Base-by-base conservation (phyloP, 2,888 invertebrate species). In the Rhabditoides inermis region DNA sequence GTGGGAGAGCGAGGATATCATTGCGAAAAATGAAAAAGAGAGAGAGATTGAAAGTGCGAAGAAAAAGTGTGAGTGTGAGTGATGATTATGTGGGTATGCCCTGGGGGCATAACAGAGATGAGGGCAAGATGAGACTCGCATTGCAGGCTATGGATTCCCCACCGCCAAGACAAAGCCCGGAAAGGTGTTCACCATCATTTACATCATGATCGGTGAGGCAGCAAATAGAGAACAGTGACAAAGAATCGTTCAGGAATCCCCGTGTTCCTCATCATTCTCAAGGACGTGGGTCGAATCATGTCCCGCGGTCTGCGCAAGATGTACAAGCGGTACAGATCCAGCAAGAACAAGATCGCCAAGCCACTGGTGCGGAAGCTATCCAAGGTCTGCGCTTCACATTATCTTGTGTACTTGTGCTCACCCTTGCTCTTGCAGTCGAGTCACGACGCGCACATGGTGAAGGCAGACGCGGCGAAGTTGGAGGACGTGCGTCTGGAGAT, bases 131-230 rank as follows among this genome's bases (percentile, higher is more conserved):
- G n/a, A n/a, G 15, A 32, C 15, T 32, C 10, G 15, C 10, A 15
- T 32, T 67, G 51, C 42, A 73, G 72, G 73, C 6, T 74, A 74
- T 53, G 74, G 74, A 2, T 62, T 66, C 41, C 73, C 73, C 7
- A 68, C 63, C 3, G 58, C 70, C 2, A 55, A 65, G 51, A 73
- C 74, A 0, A 35, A 53, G 1, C 61, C 50, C 26, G 74, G 74
- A 1, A 58, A 68, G 44, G 51, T 72, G 22, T 64, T 63, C 45
- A 68, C 65, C 36, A 65, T 71, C 10, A 55, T 72, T 49, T 74
- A 74, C 56, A 69, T 73, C 35, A 61, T 73, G 37, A 50, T 65
- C 35, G 49, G 49, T 39, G 22, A 10, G 15, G 7, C 32, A 10
- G 15, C 10, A 10, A 10, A 32, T 10, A 32, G 32, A 10, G 7